Base-by-base conservation (phyloP, 1,140 invertebrate genomes). In the Argopecten irradians region DNA sequence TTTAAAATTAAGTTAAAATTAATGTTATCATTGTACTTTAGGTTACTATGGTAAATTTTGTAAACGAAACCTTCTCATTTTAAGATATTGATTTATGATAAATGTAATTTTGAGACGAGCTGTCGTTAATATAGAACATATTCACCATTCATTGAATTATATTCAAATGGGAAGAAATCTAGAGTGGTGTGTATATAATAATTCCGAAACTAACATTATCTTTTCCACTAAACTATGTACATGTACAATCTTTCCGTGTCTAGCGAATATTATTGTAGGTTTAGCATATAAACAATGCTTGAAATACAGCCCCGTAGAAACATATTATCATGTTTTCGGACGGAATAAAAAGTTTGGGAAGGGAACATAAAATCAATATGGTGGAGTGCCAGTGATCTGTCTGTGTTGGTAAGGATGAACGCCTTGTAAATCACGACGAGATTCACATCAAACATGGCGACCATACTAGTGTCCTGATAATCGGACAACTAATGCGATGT, bases 241-340 rank as follows among this genome's bases (percentile, higher is more conserved):
- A n/a, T n/a, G n/a, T n/a, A n/a, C n/a, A n/a, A n/a, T 19, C 19
- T 14, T 11, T 71, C 16, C 55, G 55, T 71, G 55, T 28, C 55
- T 46, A 46, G 13, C 19, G 9, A 22, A 7, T 71, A 71, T n/a
- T 7, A 71, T 11, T 16, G 28, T 28, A 71, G 16, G n/a, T 28
- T n/a, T 28, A 1, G 22, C 22, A 71, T 16, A 71, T 71, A 71
- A n/a, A 71, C 22, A 71, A 71, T 3, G 16, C n/a, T 71, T 71
- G 55, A 71, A 71, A 71, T 71, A 71, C 5, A 5, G 55, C 28
- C 16, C 55, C 5, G 55, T 71, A 28, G 22, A 28, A 71, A 11
- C 55, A 28, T 71, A 71, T n/a, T 71, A 28, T 71, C n/a, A 71
- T 71, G 55, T 28, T 71, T 71, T 71, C 55, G 55, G 55, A 71